Base-by-base conservation (phyloP, 2,888 invertebrate genomes). In the Thelaira solivaga region DNA sequence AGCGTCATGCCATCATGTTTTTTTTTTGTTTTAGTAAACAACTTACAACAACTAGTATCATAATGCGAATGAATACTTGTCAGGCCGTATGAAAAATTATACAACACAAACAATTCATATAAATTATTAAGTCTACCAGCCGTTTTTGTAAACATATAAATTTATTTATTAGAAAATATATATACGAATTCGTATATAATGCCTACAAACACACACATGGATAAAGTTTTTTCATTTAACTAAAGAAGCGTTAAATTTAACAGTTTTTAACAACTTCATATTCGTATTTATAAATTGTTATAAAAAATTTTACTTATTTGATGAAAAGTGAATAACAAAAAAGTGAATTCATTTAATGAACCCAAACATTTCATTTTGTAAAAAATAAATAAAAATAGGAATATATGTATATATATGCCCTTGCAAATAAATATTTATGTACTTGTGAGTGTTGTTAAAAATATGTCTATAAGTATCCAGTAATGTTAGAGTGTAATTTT, bases 71-170 rank as follows among this genome's bases (percentile, higher is more conserved):
- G n/a, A 39, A 64, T 72, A 55, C 53, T 61, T 59, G 68, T 55
- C 68, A 53, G 68, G 36, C 75, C 75, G 41, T 57, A 62, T 49
- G 34, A 55, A 57, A 68, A 62, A 68, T 29, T 20, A 6, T 39
- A 18, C 22, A 57, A 62, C 49, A n/a, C n/a, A n/a, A 49, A 57
- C 36, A 57, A 62, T 53, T 62, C 49, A 49, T 55, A 55, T 55
- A 73, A 73, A 73, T 57, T 73, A 69, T 64, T 49, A 57, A 76
- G 47, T 57, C 57, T 16, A 47, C 55, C 45, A 75, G 67, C 74
- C 75, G 41, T 68, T 62, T 26, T 6, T 4, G 26, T 55, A n/a
- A n/a, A n/a, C n/a, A 75, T 68, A 61, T 39, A 53, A 62, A 68
- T 45, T 59, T 61, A 31, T 55, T 47, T 34, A 47, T 39, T 20